Conservation (phyloP, 2,113 vertebrate species). For the Dinomys branickii region DNA sequence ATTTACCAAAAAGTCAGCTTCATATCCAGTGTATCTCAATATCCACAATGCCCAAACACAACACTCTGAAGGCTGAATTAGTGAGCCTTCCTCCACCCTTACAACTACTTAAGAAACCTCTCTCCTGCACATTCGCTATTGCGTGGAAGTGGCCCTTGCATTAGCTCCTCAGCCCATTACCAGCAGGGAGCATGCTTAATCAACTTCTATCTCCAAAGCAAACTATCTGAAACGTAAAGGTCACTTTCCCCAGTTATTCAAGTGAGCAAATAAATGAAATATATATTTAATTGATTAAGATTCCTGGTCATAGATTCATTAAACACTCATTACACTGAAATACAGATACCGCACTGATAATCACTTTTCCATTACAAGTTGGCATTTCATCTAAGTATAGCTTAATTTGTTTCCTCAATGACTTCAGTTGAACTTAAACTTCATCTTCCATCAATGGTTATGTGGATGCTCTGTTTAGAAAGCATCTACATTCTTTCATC, state of each 20-base stretch:
- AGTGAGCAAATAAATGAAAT: conserved; percentile 35
- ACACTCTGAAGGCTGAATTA: neutral
- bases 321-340: neutral
- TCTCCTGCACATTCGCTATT: neutral
- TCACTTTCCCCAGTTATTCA: neutral
- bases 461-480: neutral
- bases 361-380: neutral
- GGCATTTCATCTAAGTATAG: neutral
- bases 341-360: neutral
- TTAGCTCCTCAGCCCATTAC: neutral
- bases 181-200: neutral
- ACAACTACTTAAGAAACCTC: too few species aligned
- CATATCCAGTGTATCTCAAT: neutral
- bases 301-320: neutral
- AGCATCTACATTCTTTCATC: neutral
- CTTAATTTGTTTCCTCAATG: neutral
- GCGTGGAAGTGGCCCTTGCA: neutral
- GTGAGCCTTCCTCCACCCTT: too few species aligned
- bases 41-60: neutral
- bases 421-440: neutral
- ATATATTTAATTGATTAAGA: neutral
- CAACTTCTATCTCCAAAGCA: neutral
- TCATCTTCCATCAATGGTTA: conserved; percentile 22
- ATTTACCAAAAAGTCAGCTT: neutral
- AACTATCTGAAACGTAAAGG: neutral